Evolutionary conservation across 2,888 invertebrate species (phyloP).

Genomic region (Arge pagana): DNA sequence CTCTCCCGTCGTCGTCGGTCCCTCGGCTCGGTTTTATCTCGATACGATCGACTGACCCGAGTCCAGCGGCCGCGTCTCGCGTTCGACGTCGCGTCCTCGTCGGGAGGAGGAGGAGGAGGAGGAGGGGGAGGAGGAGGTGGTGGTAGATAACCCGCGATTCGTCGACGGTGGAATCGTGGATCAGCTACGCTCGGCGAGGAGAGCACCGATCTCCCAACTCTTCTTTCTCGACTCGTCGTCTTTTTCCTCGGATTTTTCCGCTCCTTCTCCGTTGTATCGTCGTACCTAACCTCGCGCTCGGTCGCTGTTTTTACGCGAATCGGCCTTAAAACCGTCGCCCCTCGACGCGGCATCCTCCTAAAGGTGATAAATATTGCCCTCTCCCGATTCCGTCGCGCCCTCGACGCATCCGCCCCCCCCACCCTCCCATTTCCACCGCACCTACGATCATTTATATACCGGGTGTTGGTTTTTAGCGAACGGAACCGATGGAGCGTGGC

Average conservation of each 20-base stretch:
- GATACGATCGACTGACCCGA: neutral
- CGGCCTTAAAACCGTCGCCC: neutral
- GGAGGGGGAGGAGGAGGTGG: constrained; percentile 3
- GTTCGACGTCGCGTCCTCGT: constrained; percentile 10
- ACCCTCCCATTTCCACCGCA: no score
- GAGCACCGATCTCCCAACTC: no score
- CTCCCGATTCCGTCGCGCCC: no score
- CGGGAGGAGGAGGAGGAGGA: neutral
- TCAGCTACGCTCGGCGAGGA: no score
- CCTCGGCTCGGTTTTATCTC: neutral
- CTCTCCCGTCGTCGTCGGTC: neutral
- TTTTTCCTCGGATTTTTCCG: no score
- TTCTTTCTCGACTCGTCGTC: no score
- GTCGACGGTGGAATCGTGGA: no score
- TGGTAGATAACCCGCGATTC: constrained; percentile 14
- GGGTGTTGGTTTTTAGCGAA: constrained; percentile 22
- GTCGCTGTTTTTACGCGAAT: neutral
- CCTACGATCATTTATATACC: constrained; percentile 18
- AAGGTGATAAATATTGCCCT: constrained; percentile 16
- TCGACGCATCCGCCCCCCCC: no score
- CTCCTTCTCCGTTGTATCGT: no score
- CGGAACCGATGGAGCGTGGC: no score
- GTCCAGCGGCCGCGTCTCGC: constrained; percentile 3
- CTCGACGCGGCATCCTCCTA: neutral
- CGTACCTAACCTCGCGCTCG: no score